Evolutionary conservation across 2,113 vertebrate genomes (phyloP).

Genomic region (Phaethon lepturus): DNA sequence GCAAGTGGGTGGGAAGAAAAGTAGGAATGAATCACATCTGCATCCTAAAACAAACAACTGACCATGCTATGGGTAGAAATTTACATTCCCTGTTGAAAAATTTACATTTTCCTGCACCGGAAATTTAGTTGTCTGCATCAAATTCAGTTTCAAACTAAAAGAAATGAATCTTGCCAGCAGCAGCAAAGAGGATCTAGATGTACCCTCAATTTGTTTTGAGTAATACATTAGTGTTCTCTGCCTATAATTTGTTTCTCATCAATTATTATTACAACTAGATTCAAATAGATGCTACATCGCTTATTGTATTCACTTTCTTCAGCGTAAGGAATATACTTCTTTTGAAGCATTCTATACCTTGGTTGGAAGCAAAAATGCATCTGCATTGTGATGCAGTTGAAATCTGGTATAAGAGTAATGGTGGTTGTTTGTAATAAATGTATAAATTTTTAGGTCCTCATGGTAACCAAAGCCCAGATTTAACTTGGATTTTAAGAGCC

Average conservation of each 20-base stretch:
- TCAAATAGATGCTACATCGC: not conserved
- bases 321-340: not conserved
- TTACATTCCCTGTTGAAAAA: not conserved
- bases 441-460: not conserved
- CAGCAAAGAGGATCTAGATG: not conserved
- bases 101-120: no score
- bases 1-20: not conserved
- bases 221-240: not conserved
- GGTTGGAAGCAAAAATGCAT: not conserved
- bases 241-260: not conserved
- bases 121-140: not conserved
- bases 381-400: not conserved
- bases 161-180: not conserved
- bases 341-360: not conserved
- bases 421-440: not conserved
- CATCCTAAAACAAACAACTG: not conserved
- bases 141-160: not conserved
- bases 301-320: not conserved
- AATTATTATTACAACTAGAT: not conserved
- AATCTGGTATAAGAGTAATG: not conserved
- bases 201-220: not conserved
- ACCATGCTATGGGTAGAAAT: not conserved
- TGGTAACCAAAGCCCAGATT: not conserved
- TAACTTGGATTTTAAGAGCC: not conserved
- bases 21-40: not conserved